These are phyloP conservation scores for Pseudopleuronectes americanus DNA, from an alignment of 2,797 vertebrate species.

Conservation along the genomic window DNA sequence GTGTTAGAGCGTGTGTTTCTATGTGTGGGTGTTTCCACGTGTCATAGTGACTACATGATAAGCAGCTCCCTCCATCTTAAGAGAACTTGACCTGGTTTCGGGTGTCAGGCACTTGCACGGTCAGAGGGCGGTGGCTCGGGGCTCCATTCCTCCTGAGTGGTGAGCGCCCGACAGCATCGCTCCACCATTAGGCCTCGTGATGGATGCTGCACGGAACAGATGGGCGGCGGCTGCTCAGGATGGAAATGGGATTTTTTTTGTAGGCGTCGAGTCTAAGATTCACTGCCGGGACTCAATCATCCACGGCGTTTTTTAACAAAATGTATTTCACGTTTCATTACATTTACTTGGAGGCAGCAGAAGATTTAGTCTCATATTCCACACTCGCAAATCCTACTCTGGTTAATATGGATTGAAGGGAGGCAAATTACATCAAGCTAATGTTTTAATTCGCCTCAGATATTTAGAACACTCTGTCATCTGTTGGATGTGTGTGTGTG, in stretches of 20 bases:
- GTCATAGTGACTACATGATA: not conserved
- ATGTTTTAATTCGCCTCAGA: no score
- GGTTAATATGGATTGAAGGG: not conserved
- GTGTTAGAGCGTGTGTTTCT: not conserved
- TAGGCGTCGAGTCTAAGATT: conserved; percentile 10
- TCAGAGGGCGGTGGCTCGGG: conserved; percentile 47
- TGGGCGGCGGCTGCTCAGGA: conserved; percentile 47
- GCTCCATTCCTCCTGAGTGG: conserved; percentile 54
- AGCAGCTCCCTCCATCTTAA: conserved; percentile 56
- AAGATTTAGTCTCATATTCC: conserved; percentile 7
- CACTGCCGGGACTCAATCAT: conserved; percentile 38
- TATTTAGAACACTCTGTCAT: not conserved
- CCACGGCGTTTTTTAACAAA: not conserved
- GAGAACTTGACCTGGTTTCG: conserved; percentile 72
- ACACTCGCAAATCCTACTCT: not conserved
- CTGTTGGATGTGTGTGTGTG: not conserved
- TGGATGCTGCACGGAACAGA: conserved; percentile 65
- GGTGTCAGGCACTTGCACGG: conserved; percentile 63
- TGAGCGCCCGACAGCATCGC: conserved; percentile 57
- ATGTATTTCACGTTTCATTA: conserved; percentile 16
- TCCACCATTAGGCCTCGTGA: conserved; percentile 61
- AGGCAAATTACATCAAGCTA: not conserved
- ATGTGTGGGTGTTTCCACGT: not conserved
- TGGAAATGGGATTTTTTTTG: conserved; percentile 45
- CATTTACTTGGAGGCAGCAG: not conserved